A percentile compares a stretch with the other conserved stretches of the same genome.
phyloP scores from a whole-genome alignment of 2,888 invertebrate species.

The Dasysyrphus tricinctus region DNA sequence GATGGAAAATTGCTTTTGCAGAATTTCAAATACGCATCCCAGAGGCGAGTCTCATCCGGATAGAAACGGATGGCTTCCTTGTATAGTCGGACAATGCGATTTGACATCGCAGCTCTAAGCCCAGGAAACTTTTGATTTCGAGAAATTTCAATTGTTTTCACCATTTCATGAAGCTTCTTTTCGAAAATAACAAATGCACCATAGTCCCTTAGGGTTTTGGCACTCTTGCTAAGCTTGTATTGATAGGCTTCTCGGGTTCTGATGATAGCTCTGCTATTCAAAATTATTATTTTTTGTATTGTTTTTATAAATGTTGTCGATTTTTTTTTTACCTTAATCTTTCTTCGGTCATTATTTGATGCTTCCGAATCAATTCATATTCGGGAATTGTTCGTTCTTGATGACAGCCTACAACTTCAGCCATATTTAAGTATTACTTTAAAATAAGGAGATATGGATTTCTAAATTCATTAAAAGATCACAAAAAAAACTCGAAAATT shows the following conservation, averaged over 20 bases:
- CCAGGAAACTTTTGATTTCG: conserved; percentile 86
- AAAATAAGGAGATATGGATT: not conserved
- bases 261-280: conserved; percentile 78
- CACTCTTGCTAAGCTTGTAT: conserved; percentile 79
- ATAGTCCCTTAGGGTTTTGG: conserved; percentile 78
- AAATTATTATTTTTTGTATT: not conserved
- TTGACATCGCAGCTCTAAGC: conserved; percentile 88
- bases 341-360: conserved; percentile 87
- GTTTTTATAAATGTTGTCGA: no score
- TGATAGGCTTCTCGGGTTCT: conserved; percentile 79
- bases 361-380: conserved; percentile 90
- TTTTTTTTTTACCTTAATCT: conserved; percentile 87
- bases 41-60: conserved; percentile 89
- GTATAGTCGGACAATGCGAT: conserved; percentile 89
- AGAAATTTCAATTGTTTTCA: conserved; percentile 85
- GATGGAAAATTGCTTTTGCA: conserved; percentile 87
- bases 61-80: conserved; percentile 88
- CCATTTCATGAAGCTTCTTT: conserved; percentile 78
- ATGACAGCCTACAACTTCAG: conserved; percentile 91
- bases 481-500: not conserved
- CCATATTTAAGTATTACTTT: conserved; percentile 84
- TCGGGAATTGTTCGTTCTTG: conserved; percentile 92
- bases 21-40: conserved; percentile 92
- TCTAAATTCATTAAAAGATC: not conserved
- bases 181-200: conserved; percentile 81